phyloP scores from a whole-genome alignment of 1,140 invertebrate species.

The Mylabris phalerata region DNA sequence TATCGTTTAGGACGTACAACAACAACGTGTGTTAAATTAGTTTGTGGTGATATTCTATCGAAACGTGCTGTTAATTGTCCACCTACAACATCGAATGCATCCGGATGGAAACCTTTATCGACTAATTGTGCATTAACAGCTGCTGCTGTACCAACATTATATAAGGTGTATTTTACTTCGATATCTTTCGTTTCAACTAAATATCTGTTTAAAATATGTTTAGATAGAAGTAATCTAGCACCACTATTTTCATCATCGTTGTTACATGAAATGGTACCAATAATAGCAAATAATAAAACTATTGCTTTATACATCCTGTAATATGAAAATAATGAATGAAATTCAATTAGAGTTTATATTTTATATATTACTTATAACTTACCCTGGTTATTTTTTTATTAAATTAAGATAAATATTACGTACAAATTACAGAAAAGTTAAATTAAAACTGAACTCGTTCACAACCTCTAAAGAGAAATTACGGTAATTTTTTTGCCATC shows the following conservation, averaged over 20 bases:
- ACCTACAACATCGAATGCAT: conserved; percentile 80
- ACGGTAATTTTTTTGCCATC: too few relatives aligned
- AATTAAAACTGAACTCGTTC: too few relatives aligned
- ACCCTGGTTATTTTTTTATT: too few relatives aligned
- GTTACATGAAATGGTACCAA: neutral
- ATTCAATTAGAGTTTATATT: too few relatives aligned
- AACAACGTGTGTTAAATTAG: conserved; percentile 91
- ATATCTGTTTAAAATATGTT: conserved; percentile 95
- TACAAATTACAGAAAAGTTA: too few relatives aligned
- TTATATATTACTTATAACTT: too few relatives aligned
- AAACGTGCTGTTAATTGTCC: conserved; percentile 78
- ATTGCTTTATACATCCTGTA: conserved; percentile 3
- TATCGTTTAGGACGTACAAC: conserved; percentile 82
- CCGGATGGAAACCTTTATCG: conserved; percentile 83
- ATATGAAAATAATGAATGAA: neutral
- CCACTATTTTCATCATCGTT: conserved; percentile 57
- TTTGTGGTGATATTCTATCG: conserved; percentile 82
- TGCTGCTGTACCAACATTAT: conserved; percentile 78
- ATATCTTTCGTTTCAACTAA: conserved; percentile 98
- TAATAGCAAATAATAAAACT: neutral
- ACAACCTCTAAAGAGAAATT: too few relatives aligned
- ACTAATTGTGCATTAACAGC: conserved; percentile 82
- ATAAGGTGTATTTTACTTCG: conserved; percentile 84
- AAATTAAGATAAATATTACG: too few relatives aligned
- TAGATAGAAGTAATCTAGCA: conserved; percentile 71